Evolutionary conservation across 2,113 vertebrate genomes (phyloP), one percentile per base, ranked within the genome.

Genomic region (Heterotilapia buettikoferi): DNA sequence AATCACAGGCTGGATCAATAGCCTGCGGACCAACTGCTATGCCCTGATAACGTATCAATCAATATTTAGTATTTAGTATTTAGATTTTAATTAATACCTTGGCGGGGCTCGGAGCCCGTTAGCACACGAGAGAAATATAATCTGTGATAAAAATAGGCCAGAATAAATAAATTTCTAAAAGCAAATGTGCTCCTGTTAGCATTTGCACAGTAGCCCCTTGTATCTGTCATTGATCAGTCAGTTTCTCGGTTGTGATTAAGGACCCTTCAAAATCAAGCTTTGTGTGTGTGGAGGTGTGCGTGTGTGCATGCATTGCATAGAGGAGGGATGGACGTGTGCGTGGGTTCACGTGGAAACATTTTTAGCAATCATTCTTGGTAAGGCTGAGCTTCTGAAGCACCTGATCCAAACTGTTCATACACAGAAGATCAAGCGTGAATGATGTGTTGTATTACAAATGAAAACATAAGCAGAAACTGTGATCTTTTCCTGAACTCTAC

Each of bases 41-140:
- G 96, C 95, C 95, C 98, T 98, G 98, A 99, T 99, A 99, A 99
- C 97, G 95, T 97, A 99, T 99, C 98, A 98, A 98, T 99, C 98
- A 99, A 99, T 99, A 99, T 98, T 98, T 99, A 98, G 98, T 99
- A 99, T 98, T 98, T 99, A 98, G 98, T 98, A 99, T 99, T 99
- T 99, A 98, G 98, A 99, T 99, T 98, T 99, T 98, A 99, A 99
- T 99, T 98, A 98, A 99, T 99, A 99, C 98, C 95, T 97, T n/a
- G 26, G 80, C 21, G 14, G 88, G 95, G 96, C 95, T 94, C 86
- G 94, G 96, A 96, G 94, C 96, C 96, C 97, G 97, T 98, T 97
- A 97, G 96, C 92, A 83, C 82, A 52, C n/a, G 97, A 95, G 97
- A 98, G 97, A 98, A 99, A 98, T 98, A 98, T 98, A 97, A 98